Evolutionary conservation across 35 echinoderm and acorn worm species (phyloP).

Genomic region (Amphiura filiformis): DNA sequence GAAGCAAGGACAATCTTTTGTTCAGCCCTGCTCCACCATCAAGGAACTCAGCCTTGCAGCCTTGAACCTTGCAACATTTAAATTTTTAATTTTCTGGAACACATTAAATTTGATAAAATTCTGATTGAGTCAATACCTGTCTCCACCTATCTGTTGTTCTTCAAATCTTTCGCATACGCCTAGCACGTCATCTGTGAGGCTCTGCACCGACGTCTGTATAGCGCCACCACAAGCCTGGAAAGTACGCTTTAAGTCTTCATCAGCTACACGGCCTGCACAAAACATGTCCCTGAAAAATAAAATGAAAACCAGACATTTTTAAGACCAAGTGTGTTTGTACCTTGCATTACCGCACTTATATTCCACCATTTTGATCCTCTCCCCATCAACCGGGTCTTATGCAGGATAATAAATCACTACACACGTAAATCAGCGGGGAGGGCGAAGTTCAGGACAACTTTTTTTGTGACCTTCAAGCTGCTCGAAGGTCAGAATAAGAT

Average conservation of each 20-base stretch:
- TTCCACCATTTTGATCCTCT: not conserved
- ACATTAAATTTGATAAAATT: no score
- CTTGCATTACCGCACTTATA: not conserved
- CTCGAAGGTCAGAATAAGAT: no score
- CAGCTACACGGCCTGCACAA: constrained; percentile 92
- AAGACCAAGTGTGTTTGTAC: not conserved
- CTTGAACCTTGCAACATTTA: no score
- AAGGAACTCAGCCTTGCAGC: no score
- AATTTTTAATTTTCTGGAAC: no score
- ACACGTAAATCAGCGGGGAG: no score
- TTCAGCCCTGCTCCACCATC: no score
- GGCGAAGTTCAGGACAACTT: no score
- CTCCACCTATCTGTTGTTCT: constrained; percentile 89
- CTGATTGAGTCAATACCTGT: constrained; percentile 68
- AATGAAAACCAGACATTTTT: not conserved
- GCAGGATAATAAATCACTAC: not conserved
- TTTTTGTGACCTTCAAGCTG: no score
- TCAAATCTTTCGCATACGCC: constrained; percentile 86
- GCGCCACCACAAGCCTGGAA: constrained; percentile 96
- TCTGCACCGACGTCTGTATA: constrained; percentile 94
- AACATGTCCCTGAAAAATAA: constrained; percentile 85
- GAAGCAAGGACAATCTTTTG: no score
- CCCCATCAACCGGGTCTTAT: not conserved
- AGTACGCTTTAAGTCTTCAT: constrained; percentile 89
- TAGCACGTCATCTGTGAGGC: constrained; percentile 81